These are phyloP conservation scores for Galleria mellonella DNA, from an alignment of 1,140 invertebrate species.

Conservation along the genomic window DNA sequence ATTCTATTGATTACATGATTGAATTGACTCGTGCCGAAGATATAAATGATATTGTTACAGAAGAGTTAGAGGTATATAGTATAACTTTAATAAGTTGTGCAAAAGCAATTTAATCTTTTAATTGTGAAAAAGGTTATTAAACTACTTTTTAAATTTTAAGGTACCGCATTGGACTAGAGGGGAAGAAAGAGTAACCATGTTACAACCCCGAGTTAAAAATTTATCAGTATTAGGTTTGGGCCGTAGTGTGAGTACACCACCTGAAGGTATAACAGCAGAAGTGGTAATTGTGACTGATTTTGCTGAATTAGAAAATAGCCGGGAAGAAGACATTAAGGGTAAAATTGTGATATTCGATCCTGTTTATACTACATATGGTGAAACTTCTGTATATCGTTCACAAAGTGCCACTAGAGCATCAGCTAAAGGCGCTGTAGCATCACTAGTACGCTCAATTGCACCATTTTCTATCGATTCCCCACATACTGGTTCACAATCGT, in stretches of 20 bases:
- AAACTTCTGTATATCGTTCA: slow-evolving; percentile 68
- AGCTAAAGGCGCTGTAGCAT: slow-evolving; percentile 84
- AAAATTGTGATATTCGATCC: slow-evolving; percentile 88
- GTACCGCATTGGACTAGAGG: slow-evolving; percentile 75
- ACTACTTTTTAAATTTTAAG: slow-evolving; percentile 24
- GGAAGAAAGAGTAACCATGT: slow-evolving; percentile 77
- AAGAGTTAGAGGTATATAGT: slow-evolving; percentile 50
- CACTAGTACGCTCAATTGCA: slow-evolving; percentile 83
- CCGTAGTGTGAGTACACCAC: slow-evolving; percentile 76
- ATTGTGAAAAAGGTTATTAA: background rate
- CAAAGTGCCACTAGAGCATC: slow-evolving; percentile 77
- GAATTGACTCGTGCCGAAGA: slow-evolving; percentile 64
- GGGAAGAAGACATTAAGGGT: slow-evolving; percentile 72
- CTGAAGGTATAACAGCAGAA: slow-evolving; percentile 80
- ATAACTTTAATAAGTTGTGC: background rate
- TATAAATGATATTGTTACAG: slow-evolving; percentile 45
- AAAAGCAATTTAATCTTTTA: background rate
- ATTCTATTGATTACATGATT: slow-evolving; percentile 84
- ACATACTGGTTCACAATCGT: slow-evolving; percentile 81
- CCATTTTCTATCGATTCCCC: slow-evolving; percentile 83
- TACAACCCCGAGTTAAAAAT: slow-evolving; percentile 76
- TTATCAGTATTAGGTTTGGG: slow-evolving; percentile 80
- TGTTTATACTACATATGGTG: slow-evolving; percentile 77
- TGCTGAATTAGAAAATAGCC: slow-evolving; percentile 75
- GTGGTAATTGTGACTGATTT: slow-evolving; percentile 81